Evolutionary conservation across 2,888 invertebrate species (phyloP), one percentile per base, ranked within the genome.

Genomic region (Mycalesis mineus): DNA sequence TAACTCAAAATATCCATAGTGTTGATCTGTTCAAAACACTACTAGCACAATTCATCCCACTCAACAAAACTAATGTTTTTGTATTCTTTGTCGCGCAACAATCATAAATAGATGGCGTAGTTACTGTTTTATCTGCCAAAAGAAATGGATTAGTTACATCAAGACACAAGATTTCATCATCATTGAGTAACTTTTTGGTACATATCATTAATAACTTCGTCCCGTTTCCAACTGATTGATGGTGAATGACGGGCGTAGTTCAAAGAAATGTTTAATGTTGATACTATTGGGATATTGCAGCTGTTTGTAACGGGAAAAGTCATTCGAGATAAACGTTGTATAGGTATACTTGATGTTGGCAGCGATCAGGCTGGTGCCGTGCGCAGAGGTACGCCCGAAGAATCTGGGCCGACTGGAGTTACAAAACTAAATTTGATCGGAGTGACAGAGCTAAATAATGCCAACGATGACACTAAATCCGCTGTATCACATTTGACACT

Each of bases 341-440:
- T 75, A 74, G 68, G 73, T 73, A 77, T 77, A 73, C 76, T 61
- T 39, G 31, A 57, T 60, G 63, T 88, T 88, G 88, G 88, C 88
- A 88, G 71, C 85, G 78, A 55, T 66, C 72, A 65, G 65, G 61
- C 70, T 82, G 77, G 88, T 78, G 88, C 88, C 88, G 88, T 89
- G 88, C 80, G 88, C 88, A 89, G 76, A 82, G 79, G 80, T 80
- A 74, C 80, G 82, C 75, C 72, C 73, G 70, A 75, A 71, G 84
- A 84, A 88, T 87, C 83, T 86, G 83, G 87, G 86, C 75, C 88
- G 86, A 68, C 88, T 89, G 88, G 88, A 89, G 85, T 86, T 88
- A 88, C 88, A 88, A 81, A 84, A 88, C 87, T 88, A 88, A 86
- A 87, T 88, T 86, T 85, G 85, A 88, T 84, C 82, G 70, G 74